Conservation (phyloP, 2,113 vertebrate species). For the Syngnathus floridae region DNA sequence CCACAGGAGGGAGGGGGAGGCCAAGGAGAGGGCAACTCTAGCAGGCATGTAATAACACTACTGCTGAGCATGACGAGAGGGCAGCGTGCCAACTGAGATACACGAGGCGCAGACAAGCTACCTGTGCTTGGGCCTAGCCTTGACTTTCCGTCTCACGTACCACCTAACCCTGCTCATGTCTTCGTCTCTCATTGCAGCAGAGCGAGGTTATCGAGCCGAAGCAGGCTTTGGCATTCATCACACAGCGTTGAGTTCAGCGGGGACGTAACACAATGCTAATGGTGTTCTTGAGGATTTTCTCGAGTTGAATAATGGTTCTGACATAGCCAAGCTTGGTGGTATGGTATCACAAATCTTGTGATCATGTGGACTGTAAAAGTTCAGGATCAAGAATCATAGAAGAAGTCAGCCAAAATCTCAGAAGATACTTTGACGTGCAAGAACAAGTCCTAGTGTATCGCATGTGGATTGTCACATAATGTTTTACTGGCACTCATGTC, state of each 20-base stretch:
- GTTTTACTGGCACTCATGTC: too few relatives aligned
- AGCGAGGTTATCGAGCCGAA: slow-evolving; percentile 3
- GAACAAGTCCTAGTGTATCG: too few relatives aligned
- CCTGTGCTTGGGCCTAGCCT: slow-evolving; percentile 2
- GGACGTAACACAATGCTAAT: slow-evolving; percentile 4
- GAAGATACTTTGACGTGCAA: not conserved
- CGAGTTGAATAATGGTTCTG: not conserved
- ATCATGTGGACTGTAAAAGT: not conserved
- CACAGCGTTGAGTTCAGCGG: not conserved
- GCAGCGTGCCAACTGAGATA: slow-evolving; percentile 52
- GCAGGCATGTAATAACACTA: slow-evolving; percentile 51
- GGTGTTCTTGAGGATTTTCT: not conserved
- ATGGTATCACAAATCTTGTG: not conserved
- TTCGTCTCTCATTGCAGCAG: slow-evolving; percentile 5
- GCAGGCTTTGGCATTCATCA: not conserved
- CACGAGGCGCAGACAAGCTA: slow-evolving; percentile 61
- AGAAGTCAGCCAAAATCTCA: not conserved
- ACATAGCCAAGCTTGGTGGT: not conserved
- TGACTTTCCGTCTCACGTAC: not conserved
- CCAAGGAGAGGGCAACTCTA: slow-evolving; percentile 53
- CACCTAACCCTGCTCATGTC: not conserved
- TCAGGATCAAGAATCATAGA: not conserved
- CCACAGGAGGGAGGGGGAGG: slow-evolving; percentile 43
- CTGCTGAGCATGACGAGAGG: slow-evolving; percentile 52
- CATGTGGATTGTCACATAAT: too few relatives aligned